These are phyloP conservation scores for Cossypha caffra DNA, from an alignment of 2,797 vertebrate genomes.

Conservation along the genomic window DNA sequence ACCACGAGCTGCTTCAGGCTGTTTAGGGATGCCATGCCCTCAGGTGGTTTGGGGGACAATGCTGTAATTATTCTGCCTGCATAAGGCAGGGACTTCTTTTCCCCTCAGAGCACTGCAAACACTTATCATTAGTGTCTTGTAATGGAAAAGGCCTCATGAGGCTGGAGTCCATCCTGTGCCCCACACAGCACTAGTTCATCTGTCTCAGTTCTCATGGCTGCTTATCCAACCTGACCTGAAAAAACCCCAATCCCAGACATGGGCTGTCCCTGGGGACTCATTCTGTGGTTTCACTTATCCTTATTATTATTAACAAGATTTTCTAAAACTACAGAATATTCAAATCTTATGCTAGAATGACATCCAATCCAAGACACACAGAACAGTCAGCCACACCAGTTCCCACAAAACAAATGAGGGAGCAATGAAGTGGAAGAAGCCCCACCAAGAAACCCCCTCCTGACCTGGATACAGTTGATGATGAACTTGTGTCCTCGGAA, in stretches of 20 bases:
- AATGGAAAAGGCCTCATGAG: not conserved
- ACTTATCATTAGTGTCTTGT: not conserved
- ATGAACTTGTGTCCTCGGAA: constrained; percentile 82
- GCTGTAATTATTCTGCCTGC: not conserved
- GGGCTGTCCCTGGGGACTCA: not conserved
- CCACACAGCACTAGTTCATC: not conserved
- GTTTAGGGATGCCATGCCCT: not conserved
- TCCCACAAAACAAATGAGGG: not conserved
- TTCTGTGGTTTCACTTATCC: not conserved
- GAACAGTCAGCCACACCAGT: not conserved
- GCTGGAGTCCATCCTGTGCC: not conserved
- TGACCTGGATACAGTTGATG: constrained; percentile 84
- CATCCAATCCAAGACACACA: not conserved
- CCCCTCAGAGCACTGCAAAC: not conserved
- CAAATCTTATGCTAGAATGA: not conserved
- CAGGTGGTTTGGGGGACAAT: not conserved
- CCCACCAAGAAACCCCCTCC: not conserved
- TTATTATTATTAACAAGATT: not conserved
- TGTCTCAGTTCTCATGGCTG: not conserved
- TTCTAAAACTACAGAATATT: not conserved
- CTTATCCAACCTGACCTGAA: not conserved
- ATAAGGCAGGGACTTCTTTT: not conserved
- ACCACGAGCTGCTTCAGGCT: not conserved
- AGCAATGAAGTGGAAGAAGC: not conserved
- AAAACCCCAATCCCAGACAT: not conserved